phyloP scores from a whole-genome alignment of 2,113 vertebrate species.

The Phyllostomus hastatus region DNA sequence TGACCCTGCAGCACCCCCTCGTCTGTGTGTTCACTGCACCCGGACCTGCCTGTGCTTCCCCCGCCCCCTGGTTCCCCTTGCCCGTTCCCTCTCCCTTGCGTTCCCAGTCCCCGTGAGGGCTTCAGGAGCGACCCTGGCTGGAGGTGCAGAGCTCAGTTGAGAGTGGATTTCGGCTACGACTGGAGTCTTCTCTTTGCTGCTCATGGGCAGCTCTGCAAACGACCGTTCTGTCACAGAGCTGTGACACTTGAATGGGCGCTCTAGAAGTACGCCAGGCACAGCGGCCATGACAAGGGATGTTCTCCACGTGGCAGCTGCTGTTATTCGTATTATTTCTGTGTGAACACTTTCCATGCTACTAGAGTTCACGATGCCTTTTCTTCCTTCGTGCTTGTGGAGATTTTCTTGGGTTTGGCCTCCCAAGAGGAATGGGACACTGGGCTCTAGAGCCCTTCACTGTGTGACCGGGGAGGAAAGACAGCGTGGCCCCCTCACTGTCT shows the following conservation, averaged over 20 bases:
- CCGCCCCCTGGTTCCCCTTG: not conserved
- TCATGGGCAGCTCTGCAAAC: not conserved
- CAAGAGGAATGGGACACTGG: not conserved
- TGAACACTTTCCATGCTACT: not conserved
- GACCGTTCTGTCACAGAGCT: not conserved
- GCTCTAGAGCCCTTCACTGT: not conserved
- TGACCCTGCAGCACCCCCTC: not conserved
- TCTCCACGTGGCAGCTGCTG: not conserved
- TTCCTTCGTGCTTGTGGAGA: not conserved
- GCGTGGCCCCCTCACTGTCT: too few relatives aligned
- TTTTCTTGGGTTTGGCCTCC: slow-evolving; percentile 14
- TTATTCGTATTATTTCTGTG: not conserved
- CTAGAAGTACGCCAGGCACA: not conserved
- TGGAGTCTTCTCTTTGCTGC: not conserved
- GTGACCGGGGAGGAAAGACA: not conserved
- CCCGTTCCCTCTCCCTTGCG: not conserved
- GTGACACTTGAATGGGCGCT: not conserved
- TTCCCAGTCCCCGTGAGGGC: not conserved
- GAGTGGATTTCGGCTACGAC: not conserved
- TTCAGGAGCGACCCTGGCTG: not conserved
- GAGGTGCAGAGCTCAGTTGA: not conserved
- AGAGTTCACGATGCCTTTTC: not conserved
- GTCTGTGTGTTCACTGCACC: not conserved
- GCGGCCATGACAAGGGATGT: not conserved
- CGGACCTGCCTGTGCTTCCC: not conserved